Conservation (phyloP, 1,140 invertebrate species). For the Dendrolimus kikuchii region DNA sequence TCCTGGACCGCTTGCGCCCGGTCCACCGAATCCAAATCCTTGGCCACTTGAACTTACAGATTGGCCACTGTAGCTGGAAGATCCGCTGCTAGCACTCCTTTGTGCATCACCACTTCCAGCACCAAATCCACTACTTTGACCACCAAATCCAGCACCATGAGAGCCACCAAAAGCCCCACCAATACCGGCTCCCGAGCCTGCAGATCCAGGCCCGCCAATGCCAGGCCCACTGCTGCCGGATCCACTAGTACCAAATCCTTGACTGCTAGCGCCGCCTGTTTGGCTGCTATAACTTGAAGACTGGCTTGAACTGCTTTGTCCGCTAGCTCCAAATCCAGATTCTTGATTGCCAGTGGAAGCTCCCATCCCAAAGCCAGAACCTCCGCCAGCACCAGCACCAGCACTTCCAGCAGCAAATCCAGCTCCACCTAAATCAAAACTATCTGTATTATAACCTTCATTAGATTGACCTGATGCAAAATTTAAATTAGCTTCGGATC, state of each 20-base stretch:
- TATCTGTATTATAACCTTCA: too few species aligned
- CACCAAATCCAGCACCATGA: conserved; percentile 1
- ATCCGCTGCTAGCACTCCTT: background rate
- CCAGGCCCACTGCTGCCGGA: background rate
- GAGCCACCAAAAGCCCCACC: conserved; percentile 1
- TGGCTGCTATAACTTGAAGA: background rate
- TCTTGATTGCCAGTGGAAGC: conserved; percentile 6
- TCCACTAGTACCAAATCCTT: conserved; percentile 3
- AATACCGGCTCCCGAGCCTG: background rate
- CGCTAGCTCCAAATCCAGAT: conserved; percentile 1
- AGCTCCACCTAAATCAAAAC: too few species aligned
- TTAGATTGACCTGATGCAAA: too few species aligned
- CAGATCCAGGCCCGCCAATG: conserved; percentile 7
- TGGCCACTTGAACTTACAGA: background rate
- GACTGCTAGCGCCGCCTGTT: conserved; percentile 3
- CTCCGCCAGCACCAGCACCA: conserved; percentile 11
- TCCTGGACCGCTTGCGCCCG: conserved; percentile 1
- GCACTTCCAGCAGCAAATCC: conserved; percentile 10
- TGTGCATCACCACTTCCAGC: too few species aligned
- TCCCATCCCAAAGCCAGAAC: conserved; percentile 6
- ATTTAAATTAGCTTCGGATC: too few species aligned
- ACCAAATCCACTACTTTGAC: background rate
- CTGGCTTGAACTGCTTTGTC: background rate
- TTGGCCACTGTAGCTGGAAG: background rate
- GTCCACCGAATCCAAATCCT: background rate